A percentile compares a stretch with the other conserved stretches of the same genome.
phyloP scores from a whole-genome alignment of 2,888 invertebrate genomes.

The Parasteatoda lunata region DNA sequence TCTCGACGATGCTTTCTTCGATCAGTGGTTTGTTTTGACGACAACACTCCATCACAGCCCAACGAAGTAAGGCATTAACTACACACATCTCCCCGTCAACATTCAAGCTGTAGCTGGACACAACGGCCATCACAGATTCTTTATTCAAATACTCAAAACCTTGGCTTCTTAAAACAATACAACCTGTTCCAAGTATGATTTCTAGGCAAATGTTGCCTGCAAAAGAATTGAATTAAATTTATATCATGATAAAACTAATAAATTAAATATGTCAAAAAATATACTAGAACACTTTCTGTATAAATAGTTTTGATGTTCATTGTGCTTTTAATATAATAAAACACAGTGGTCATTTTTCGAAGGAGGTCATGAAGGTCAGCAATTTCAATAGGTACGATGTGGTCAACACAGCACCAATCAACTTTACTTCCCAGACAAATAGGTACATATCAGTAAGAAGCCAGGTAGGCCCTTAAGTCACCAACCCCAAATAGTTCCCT shows the following conservation, averaged over 20 bases:
- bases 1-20: slow-evolving; percentile 62
- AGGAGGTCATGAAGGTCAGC: too few species aligned
- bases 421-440: too few species aligned
- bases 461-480: too few species aligned
- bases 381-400: too few species aligned
- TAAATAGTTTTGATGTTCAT: too few species aligned
- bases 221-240: neutral
- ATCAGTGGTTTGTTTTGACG: slow-evolving; percentile 65
- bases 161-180: slow-evolving; percentile 62
- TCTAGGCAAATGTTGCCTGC: slow-evolving; percentile 61
- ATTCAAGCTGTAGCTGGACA: slow-evolving; percentile 64
- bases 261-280: too few species aligned
- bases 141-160: slow-evolving; percentile 64
- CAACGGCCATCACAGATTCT: slow-evolving; percentile 64
- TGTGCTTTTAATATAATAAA: too few species aligned
- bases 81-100: slow-evolving; percentile 66
- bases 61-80: slow-evolving; percentile 63
- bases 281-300: too few species aligned
- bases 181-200: slow-evolving; percentile 58
- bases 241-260: neutral
- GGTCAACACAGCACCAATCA: too few species aligned
- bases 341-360: too few species aligned
- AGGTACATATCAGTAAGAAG: too few species aligned
- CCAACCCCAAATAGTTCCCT: too few species aligned
- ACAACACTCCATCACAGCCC: slow-evolving; percentile 68